Evolutionary conservation across 1,140 invertebrate genomes (phyloP).

Genomic region (Temnothorax curvispinosus): DNA sequence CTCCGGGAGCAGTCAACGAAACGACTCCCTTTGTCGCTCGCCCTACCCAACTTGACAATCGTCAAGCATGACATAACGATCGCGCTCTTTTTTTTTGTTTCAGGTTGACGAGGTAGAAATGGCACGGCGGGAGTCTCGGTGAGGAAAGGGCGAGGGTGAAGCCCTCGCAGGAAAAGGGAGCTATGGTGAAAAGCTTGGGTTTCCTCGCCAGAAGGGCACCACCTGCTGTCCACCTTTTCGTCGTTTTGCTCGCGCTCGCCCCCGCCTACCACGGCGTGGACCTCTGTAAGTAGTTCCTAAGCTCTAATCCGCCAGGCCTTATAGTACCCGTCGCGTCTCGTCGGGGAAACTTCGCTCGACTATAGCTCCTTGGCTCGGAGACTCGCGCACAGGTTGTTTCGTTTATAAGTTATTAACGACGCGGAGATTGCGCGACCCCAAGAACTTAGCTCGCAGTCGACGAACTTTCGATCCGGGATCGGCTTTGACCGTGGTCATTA

Average conservation of each 20-base stretch:
- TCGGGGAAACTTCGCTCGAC: conserved; percentile 56
- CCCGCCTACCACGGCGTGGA: conserved; percentile 79
- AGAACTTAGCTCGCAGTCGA: conserved; percentile 63
- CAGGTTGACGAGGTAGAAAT: conserved; percentile 80
- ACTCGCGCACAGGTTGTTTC: conserved; percentile 44
- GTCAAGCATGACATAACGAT: conserved; percentile 57
- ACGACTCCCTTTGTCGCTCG: conserved; percentile 51
- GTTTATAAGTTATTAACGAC: conserved; percentile 69
- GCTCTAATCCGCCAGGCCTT: conserved; percentile 45
- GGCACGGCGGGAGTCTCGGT: conserved; percentile 80
- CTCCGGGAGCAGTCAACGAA: conserved; percentile 39
- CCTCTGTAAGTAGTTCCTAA: conserved; percentile 80
- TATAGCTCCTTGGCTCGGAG: conserved; percentile 42
- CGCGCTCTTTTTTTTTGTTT: conserved; percentile 71
- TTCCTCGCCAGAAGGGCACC: conserved; percentile 79
- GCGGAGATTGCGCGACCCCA: not conserved
- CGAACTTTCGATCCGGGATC: conserved; percentile 71
- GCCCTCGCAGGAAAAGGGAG: conserved; percentile 79
- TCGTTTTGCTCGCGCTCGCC: conserved; percentile 76
- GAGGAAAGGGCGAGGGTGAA: conserved; percentile 82
- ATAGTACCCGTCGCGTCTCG: conserved; percentile 35
- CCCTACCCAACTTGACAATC: conserved; percentile 29
- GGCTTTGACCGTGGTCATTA: conserved; percentile 61
- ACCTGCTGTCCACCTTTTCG: conserved; percentile 79
- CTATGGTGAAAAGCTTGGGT: conserved; percentile 81